These are phyloP conservation scores for Maniola hyperantus DNA, from an alignment of 2,888 invertebrate genomes.

Conservation along the genomic window DNA sequence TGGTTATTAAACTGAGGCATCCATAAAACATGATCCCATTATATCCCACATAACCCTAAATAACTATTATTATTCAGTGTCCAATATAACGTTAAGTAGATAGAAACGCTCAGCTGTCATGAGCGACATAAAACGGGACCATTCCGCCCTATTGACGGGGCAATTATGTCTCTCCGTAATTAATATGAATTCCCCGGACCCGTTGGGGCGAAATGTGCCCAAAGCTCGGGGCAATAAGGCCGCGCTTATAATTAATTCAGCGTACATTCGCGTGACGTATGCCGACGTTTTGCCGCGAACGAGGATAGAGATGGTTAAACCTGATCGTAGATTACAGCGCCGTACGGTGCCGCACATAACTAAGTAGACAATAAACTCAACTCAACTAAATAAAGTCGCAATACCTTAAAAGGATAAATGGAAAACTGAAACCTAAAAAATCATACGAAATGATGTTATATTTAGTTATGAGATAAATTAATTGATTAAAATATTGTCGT, in stretches of 20 bases:
- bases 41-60: slow-evolving; percentile 6
- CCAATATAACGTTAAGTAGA: slow-evolving; percentile 4
- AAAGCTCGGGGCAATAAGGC: slow-evolving; percentile 11
- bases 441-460: too few species aligned
- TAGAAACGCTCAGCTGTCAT: slow-evolving; percentile 14
- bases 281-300: slow-evolving; percentile 3
- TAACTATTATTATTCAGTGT: slow-evolving; percentile 12
- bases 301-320: slow-evolving; percentile 10
- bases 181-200: slow-evolving; percentile 37
- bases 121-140: slow-evolving; percentile 22
- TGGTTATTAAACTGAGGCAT: not conserved
- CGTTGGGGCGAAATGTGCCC: slow-evolving; percentile 22
- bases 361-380: too few species aligned
- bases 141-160: slow-evolving; percentile 34
- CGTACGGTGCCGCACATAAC: not conserved
- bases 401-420: too few species aligned
- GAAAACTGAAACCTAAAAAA: too few species aligned
- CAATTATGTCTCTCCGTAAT: slow-evolving; percentile 38
- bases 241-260: slow-evolving; percentile 26
- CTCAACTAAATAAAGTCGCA: too few species aligned
- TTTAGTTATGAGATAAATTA: too few species aligned
- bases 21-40: not conserved
- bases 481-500: too few species aligned
- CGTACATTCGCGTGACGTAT: slow-evolving; percentile 20
- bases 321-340: not conserved